Percentiles rank a stretch among this genome's conserved stretches.
Evolutionary conservation across 2,797 vertebrate genomes (phyloP).

Genomic region (Craterocephalus amniculus): DNA sequence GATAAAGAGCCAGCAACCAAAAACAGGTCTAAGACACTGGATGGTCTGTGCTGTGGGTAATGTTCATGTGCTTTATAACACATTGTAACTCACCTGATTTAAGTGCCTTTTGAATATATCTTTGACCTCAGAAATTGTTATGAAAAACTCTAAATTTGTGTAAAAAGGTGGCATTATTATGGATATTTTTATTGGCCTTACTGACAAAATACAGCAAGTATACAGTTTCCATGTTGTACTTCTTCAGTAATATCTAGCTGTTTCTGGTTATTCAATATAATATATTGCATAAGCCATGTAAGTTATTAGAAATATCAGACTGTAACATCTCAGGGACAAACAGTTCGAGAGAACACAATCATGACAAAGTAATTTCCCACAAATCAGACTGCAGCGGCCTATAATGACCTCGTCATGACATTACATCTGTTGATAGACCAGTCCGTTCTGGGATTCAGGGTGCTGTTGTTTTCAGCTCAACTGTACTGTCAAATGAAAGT

Average conservation of each 20-base stretch:
- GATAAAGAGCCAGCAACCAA: background rate
- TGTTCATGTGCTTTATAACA: background rate
- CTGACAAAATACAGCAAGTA: background rate
- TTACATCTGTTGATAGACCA: conserved; percentile 37
- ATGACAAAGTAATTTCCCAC: conserved; percentile 46
- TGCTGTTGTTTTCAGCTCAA: conserved; percentile 18
- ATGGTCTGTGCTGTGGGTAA: conserved; percentile 11
- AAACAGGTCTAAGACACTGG: background rate
- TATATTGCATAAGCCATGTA: background rate
- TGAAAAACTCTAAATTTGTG: conserved; percentile 1
- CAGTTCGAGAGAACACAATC: conserved; percentile 21
- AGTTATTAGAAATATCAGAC: background rate
- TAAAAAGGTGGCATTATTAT: background rate
- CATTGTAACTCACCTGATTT: conserved; percentile 2
- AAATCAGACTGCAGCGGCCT: conserved; percentile 41
- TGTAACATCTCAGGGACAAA: conserved; percentile 20
- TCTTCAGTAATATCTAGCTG: conserved; percentile 19
- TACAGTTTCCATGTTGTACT: conserved; percentile 18
- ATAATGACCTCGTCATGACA: conserved; percentile 41
- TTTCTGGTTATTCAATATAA: conserved; percentile 7
- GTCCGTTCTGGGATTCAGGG: conserved; percentile 30
- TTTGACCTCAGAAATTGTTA: conserved; percentile 14
- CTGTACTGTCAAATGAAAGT: background rate
- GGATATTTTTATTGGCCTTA: conserved; percentile 1
- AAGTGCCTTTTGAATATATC: conserved; percentile 9